Conservation (phyloP, 2,797 vertebrate species). For the Neoniphon sammara region DNA sequence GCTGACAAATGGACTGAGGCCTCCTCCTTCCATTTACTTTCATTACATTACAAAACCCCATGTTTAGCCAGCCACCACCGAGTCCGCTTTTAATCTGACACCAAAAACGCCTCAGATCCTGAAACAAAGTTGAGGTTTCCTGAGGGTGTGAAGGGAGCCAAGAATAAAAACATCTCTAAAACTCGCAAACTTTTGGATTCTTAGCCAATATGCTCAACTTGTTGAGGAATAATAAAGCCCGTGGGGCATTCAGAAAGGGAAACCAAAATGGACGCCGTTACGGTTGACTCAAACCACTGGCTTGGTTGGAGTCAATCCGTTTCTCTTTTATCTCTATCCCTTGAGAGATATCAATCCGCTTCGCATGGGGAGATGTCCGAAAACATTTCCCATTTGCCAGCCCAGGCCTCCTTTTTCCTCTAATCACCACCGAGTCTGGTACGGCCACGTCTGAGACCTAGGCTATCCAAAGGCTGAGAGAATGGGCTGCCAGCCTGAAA, state of each 20-base stretch:
- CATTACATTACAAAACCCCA: conserved; percentile 61
- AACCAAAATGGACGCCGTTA: conserved; percentile 57
- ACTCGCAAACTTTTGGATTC: conserved; percentile 54
- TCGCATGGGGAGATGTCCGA: conserved; percentile 40
- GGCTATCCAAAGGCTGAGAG: conserved; percentile 57
- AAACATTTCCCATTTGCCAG: conserved; percentile 49
- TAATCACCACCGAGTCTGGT: conserved; percentile 58
- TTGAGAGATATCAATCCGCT: conserved; percentile 54
- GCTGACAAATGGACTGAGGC: conserved; percentile 69
- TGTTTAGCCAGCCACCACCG: conserved; percentile 63
- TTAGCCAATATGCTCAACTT: conserved; percentile 44
- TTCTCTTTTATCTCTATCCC: conserved; percentile 57
- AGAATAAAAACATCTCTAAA: conserved; percentile 38
- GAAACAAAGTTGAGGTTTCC: conserved; percentile 25
- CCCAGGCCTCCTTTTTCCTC: conserved; percentile 24
- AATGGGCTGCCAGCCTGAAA: conserved; percentile 71
- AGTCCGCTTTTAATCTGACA: conserved; percentile 63
- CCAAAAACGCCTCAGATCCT: conserved; percentile 29
- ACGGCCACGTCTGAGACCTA: conserved; percentile 45
- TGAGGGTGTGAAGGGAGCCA: conserved; percentile 18
- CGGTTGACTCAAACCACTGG: conserved; percentile 62
- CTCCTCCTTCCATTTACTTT: conserved; percentile 56
- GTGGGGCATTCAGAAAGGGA: conserved; percentile 60
- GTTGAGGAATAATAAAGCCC: conserved; percentile 63
- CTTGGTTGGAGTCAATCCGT: conserved; percentile 46